phyloP scores from a whole-genome alignment of 2,888 invertebrate species.

The Tuberolachnus salignus region DNA sequence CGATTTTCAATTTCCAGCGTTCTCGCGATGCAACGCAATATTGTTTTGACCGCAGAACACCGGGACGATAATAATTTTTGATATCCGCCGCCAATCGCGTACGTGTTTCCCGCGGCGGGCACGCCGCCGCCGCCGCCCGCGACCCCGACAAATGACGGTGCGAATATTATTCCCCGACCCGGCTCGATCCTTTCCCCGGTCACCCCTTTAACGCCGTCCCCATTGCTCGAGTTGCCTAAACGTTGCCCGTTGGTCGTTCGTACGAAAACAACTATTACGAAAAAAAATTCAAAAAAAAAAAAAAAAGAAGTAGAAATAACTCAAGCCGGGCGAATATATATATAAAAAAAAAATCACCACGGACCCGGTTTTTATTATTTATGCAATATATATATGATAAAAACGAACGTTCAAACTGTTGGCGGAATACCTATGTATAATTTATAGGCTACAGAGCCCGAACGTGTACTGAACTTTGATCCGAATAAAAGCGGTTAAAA shows the following conservation, averaged over 20 bases:
- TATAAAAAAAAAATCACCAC: neutral
- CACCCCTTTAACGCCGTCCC: too few relatives aligned
- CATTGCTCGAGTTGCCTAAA: too few relatives aligned
- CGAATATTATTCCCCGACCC: neutral
- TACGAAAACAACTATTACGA: too few relatives aligned
- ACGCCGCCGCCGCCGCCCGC: rapidly evolving
- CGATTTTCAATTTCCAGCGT: slow-evolving; percentile 43
- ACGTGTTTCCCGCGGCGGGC: neutral
- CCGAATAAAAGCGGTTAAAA: neutral
- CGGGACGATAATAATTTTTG: slow-evolving; percentile 24
- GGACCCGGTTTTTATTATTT: too few relatives aligned
- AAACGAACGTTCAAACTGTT: too few relatives aligned
- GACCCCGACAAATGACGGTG: neutral
- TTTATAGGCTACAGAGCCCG: too few relatives aligned
- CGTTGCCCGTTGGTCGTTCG: too few relatives aligned
- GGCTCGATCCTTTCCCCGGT: neutral
- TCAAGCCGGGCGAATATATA: neutral
- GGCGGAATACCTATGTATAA: too few relatives aligned
- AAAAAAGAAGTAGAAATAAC: too few relatives aligned
- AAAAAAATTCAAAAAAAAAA: too few relatives aligned
- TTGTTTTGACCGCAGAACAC: too few relatives aligned
- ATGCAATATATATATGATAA: too few relatives aligned
- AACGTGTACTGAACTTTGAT: neutral
- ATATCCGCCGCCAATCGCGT: neutral
- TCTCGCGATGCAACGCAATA: slow-evolving; percentile 7